A percentile compares a stretch with the other conserved stretches of the same genome.
Conservation (phyloP, 37 sponge, comb jelly and placozoan species). For the Cladorhizidae sp. region DNA sequence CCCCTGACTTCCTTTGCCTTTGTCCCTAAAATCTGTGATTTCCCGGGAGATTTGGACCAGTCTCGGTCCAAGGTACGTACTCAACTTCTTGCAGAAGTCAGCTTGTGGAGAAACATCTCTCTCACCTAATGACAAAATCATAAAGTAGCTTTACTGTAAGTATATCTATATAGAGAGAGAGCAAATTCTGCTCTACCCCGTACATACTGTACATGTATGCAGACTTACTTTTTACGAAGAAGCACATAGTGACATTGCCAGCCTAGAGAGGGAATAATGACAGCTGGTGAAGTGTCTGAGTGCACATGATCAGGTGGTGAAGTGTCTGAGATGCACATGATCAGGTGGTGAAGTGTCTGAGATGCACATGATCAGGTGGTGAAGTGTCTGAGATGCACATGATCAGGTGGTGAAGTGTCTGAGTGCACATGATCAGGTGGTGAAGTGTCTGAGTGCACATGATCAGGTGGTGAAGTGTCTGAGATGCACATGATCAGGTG, state of each 20-base stretch:
- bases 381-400: too few relatives aligned
- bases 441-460: too few relatives aligned
- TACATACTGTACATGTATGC: background rate
- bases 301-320: too few relatives aligned
- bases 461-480: too few relatives aligned
- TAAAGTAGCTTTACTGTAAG: background rate
- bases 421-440: too few relatives aligned
- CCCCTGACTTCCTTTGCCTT: conserved; percentile 14
- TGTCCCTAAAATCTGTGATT: conserved; percentile 41
- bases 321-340: too few relatives aligned
- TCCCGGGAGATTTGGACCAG: conserved; percentile 53
- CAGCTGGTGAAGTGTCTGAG: too few relatives aligned
- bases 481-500: too few relatives aligned
- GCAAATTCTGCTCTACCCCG: too few relatives aligned
- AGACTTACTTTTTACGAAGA: conserved; percentile 76
- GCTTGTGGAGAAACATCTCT: background rate
- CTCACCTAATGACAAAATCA: background rate
- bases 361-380: too few relatives aligned
- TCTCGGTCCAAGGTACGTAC: conserved; percentile 69
- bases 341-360: too few relatives aligned
- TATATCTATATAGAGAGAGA: background rate
- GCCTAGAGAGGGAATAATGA: conserved; percentile 50
- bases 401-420: too few relatives aligned
- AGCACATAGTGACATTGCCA: conserved; percentile 65
- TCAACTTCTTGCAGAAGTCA: conserved; percentile 69